Evolutionary conservation across 2,888 invertebrate genomes (phyloP).

Genomic region (Vanessa cardui): DNA sequence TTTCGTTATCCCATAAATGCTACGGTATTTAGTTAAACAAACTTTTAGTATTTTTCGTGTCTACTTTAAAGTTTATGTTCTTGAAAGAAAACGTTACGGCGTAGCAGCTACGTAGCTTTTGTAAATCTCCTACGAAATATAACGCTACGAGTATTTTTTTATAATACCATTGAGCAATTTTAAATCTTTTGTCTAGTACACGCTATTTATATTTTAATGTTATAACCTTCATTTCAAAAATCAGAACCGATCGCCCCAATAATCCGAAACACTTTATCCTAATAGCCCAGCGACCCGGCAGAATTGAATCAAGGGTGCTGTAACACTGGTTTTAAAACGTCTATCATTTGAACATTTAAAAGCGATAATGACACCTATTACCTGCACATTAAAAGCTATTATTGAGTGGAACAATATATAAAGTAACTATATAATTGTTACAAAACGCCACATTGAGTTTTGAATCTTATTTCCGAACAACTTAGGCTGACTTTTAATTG

Average conservation of each 20-base stretch:
- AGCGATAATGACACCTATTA: neutral
- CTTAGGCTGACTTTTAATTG: too few species aligned
- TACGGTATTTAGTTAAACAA: too few species aligned
- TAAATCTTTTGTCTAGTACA: neutral
- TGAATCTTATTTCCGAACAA: too few species aligned
- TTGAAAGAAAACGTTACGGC: neutral
- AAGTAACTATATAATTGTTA: neutral
- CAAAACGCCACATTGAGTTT: neutral
- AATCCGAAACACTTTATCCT: constrained; percentile 43
- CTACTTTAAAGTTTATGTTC: neutral
- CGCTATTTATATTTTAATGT: neutral
- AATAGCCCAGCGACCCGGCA: constrained; percentile 45
- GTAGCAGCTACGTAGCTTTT: constrained; percentile 1
- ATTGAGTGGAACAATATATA: neutral
- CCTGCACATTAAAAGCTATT: neutral
- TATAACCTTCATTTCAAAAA: constrained; percentile 8
- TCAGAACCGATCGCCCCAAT: constrained; percentile 29
- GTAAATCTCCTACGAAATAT: neutral
- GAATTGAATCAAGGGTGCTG: constrained; percentile 45
- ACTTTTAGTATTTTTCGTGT: neutral
- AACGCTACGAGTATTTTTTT: neutral
- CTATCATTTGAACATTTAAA: neutral
- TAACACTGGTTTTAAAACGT: constrained; percentile 27
- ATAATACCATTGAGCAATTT: neutral
- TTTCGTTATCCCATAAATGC: too few species aligned